Conservation (phyloP, 2,888 invertebrate species). For the Tetrapedia diversipes region DNA sequence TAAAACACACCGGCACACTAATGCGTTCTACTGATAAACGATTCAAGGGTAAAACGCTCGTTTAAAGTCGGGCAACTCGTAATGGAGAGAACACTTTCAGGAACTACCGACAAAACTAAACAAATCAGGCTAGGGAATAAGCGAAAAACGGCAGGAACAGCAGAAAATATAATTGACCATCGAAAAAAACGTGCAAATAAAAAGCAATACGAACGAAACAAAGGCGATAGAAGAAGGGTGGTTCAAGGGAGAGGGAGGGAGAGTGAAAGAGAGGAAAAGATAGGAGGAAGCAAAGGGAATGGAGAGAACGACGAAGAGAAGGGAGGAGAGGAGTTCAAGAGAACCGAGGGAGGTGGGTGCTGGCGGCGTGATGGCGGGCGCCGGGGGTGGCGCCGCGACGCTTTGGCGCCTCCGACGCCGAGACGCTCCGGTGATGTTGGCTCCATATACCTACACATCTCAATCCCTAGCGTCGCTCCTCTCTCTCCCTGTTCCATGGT, state of each 20-base stretch:
- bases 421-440: constrained; percentile 77
- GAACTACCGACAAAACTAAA: too few relatives aligned
- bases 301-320: constrained; percentile 43
- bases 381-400: constrained; percentile 82
- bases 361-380: constrained; percentile 81
- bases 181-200: not conserved
- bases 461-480: constrained; percentile 31
- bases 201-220: not conserved
- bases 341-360: constrained; percentile 67
- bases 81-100: too few relatives aligned
- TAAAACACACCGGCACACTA: too few relatives aligned
- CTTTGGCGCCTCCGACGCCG: constrained; percentile 80
- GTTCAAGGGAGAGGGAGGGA: constrained; percentile 4
- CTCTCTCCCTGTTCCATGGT: constrained; percentile 32
- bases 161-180: not conserved
- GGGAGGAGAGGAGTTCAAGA: constrained; percentile 33
- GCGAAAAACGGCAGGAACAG: too few relatives aligned
- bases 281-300: constrained; percentile 30
- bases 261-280: not conserved
- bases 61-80: too few relatives aligned
- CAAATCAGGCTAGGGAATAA: too few relatives aligned
- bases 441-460: constrained; percentile 72
- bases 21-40: too few relatives aligned
- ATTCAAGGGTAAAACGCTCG: too few relatives aligned
- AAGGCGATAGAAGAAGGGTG: not conserved